A percentile compares a stretch with the other conserved stretches of the same genome.
phyloP scores from a whole-genome alignment of 92 coral and sea anemone species.

The Nematostella vectensis region DNA sequence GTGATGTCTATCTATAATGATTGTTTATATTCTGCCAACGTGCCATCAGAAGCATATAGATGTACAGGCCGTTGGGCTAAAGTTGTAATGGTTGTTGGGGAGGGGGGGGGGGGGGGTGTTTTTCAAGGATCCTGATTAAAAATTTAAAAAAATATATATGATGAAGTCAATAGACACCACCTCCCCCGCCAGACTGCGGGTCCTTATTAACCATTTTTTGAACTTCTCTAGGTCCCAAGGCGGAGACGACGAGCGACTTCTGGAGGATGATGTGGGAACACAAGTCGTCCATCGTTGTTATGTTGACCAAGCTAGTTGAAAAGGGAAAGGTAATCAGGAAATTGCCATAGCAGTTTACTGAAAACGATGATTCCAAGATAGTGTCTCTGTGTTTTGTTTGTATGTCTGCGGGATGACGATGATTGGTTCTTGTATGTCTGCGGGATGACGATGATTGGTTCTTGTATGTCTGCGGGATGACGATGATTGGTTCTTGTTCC shows the following conservation, averaged over 20 bases:
- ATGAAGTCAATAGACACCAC: no score
- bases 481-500: no score
- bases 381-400: neutral
- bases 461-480: no score
- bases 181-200: no score
- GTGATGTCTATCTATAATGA: no score
- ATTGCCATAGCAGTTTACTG: neutral
- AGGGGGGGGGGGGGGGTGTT: no score
- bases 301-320: slow-evolving; percentile 67
- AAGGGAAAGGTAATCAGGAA: slow-evolving; percentile 50
- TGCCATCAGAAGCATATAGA: neutral
- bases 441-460: no score
- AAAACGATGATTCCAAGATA: neutral
- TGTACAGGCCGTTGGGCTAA: neutral
- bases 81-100: no score
- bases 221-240: slow-evolving; percentile 42
- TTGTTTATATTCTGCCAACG: no score
- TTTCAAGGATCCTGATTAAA: no score
- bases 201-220: neutral
- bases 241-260: slow-evolving; percentile 42
- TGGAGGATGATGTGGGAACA: slow-evolving; percentile 79
- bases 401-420: neutral
- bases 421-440: neutral
- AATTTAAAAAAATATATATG: no score
- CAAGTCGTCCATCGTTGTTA: slow-evolving; percentile 41